A percentile compares a stretch with the other conserved stretches of the same genome.
Conservation (phyloP, 2,113 vertebrate species). For the Pomatorhinus ruficollis region DNA sequence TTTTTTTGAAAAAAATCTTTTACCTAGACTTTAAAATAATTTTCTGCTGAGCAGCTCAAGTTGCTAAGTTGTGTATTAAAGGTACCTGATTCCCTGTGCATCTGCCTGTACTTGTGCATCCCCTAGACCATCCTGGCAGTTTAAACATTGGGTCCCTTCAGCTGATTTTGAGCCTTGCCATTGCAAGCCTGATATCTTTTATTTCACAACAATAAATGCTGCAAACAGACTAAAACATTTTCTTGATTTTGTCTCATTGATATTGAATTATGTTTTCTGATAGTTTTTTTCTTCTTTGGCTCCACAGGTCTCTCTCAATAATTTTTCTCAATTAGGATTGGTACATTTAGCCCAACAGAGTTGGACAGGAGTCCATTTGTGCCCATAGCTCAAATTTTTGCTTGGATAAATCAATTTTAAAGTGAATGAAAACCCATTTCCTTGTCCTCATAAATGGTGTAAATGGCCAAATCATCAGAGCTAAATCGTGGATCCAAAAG, state of each 20-base stretch:
- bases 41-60: neutral
- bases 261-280: neutral
- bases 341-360: neutral
- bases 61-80: neutral
- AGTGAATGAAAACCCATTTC: neutral
- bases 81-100: neutral
- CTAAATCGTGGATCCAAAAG: neutral
- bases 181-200: neutral
- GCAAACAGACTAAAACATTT: neutral
- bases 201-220: neutral
- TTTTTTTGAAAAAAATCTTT: neutral
- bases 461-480: neutral
- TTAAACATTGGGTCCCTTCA: neutral
- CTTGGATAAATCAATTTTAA: neutral
- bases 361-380: neutral
- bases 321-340: neutral
- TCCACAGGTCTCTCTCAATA: neutral
- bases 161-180: neutral
- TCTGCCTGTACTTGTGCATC: neutral
- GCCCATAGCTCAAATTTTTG: neutral
- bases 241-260: neutral
- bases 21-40: neutral
- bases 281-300: neutral
- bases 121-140: neutral
- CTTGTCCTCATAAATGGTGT: neutral